Evolutionary conservation across 1,140 invertebrate species (phyloP).

Genomic region (Drosophila persimilis): DNA sequence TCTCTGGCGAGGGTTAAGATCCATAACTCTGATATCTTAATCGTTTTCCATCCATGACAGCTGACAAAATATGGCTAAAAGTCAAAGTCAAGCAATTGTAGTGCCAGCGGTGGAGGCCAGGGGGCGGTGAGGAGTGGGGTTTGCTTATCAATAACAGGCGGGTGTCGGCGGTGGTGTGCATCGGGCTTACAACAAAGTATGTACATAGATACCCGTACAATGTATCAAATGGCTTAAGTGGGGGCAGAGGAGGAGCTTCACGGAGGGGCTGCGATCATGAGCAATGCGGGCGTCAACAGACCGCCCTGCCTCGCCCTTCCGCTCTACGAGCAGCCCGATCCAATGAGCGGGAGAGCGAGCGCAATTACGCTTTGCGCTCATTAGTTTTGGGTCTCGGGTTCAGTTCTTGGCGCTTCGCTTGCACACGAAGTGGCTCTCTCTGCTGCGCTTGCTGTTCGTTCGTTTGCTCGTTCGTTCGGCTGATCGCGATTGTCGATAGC

Average conservation of each 20-base stretch:
- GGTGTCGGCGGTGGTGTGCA: conserved; percentile 16
- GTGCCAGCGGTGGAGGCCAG: background rate
- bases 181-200: conserved; percentile 44
- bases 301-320: background rate
- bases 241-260: background rate
- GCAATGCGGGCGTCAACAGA: conserved; percentile 6
- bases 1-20: no score
- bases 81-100: conserved; percentile 58
- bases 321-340: no score
- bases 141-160: conserved; percentile 69
- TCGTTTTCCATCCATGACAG: conserved; percentile 24
- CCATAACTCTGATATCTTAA: conserved; percentile 6
- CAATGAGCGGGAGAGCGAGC: conserved; percentile 3
- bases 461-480: conserved; percentile 11
- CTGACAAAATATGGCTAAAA: conserved; percentile 42
- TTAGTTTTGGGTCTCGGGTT: conserved; percentile 37
- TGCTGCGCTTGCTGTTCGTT: conserved; percentile 37
- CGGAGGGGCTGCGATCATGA: conserved; percentile 8
- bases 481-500: conserved; percentile 72
- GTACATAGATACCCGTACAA: conserved; percentile 20
- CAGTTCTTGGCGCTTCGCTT: conserved; percentile 55
- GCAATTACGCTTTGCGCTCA: conserved; percentile 39
- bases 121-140: conserved; percentile 15
- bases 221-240: conserved; percentile 8
- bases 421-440: conserved; percentile 36